Conservation (phyloP, 1,140 invertebrate species). For the Heliconius congener region DNA sequence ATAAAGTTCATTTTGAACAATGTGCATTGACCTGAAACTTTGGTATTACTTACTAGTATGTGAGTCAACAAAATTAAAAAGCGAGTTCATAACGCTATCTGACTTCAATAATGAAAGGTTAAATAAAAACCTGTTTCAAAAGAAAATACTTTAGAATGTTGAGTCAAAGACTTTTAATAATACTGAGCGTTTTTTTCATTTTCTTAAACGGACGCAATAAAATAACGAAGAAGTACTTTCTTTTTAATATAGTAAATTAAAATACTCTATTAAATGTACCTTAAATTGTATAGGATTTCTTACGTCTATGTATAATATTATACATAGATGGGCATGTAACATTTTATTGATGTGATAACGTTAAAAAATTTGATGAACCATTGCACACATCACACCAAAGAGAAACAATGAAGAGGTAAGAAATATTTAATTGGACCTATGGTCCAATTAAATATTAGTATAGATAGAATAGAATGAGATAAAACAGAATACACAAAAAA, state of each 20-base stretch:
- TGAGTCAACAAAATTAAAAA: constrained; percentile 3
- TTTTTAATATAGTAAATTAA: background rate
- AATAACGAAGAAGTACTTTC: background rate
- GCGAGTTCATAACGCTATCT: background rate
- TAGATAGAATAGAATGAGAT: too few relatives aligned
- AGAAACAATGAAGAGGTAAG: too few relatives aligned
- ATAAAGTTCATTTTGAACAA: background rate
- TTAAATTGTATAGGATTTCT: background rate
- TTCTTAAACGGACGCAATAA: constrained; percentile 9
- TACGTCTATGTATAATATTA: background rate
- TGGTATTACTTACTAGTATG: background rate
- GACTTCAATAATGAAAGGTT: background rate
- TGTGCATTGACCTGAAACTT: background rate
- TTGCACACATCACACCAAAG: too few relatives aligned
- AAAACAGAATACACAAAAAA: too few relatives aligned
- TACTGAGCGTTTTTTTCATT: constrained; percentile 8
- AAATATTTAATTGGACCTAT: too few relatives aligned
- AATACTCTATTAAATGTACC: background rate
- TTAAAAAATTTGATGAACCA: too few relatives aligned
- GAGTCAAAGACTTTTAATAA: constrained; percentile 3
- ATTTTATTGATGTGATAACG: too few relatives aligned
- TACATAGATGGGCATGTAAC: background rate
- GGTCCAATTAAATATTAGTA: too few relatives aligned
- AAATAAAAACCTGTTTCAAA: constrained; percentile 1
- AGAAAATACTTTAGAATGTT: background rate